phyloP scores from a whole-genome alignment of 2,113 vertebrate species.

The Aphyosemion australe region DNA sequence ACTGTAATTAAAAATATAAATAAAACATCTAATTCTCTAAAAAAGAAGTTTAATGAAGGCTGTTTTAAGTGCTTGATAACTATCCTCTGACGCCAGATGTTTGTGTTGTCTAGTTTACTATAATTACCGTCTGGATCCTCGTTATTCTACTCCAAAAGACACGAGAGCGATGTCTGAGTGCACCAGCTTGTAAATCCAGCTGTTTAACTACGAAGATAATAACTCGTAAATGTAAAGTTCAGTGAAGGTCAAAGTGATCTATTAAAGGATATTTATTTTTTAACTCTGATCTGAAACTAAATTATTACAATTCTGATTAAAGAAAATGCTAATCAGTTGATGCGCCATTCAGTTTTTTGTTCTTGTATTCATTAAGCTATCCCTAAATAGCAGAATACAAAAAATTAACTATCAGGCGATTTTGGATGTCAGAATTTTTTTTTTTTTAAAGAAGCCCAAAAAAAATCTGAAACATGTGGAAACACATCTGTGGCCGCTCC shows the following conservation, averaged over 20 bases:
- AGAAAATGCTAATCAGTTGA: too few species aligned
- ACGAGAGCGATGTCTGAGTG: background rate
- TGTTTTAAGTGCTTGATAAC: background rate
- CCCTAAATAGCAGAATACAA: too few species aligned
- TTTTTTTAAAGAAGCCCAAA: too few species aligned
- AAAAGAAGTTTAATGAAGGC: slow-evolving; percentile 3
- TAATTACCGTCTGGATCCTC: slow-evolving; percentile 4
- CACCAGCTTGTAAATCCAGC: slow-evolving; percentile 14
- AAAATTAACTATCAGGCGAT: too few species aligned
- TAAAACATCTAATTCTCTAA: background rate
- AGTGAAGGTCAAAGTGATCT: background rate
- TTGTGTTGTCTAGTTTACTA: background rate
- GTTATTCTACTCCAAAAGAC: slow-evolving; percentile 9
- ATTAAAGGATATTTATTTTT: background rate
- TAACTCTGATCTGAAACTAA: background rate
- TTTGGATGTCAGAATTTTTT: too few species aligned
- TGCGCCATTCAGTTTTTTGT: background rate
- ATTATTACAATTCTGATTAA: too few species aligned
- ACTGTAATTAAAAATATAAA: slow-evolving; percentile 14
- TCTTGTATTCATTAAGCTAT: too few species aligned
- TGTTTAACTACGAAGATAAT: background rate
- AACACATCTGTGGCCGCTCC: slow-evolving; percentile 43
- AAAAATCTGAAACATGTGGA: slow-evolving; percentile 18
- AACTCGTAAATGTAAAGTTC: background rate
- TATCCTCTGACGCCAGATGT: background rate